These are phyloP conservation scores for Centropristis striata DNA, from an alignment of 2,113 vertebrate species.

Conservation along the genomic window DNA sequence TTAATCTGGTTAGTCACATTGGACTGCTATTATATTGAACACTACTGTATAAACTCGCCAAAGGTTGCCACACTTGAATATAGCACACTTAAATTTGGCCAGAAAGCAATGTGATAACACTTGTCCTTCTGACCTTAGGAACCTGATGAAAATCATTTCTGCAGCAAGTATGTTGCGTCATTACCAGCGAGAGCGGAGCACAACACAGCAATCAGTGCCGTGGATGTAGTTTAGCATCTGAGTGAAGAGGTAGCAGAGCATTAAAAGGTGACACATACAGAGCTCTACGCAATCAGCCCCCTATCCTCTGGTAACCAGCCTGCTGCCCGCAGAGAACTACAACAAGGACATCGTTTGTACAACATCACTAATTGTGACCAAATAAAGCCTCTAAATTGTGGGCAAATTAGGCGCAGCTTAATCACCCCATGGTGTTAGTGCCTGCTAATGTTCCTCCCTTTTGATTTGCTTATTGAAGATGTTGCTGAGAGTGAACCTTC, in stretches of 20 bases:
- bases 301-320: slow-evolving; percentile 32
- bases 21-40: too few relatives aligned
- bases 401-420: slow-evolving; percentile 69
- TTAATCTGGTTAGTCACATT: too few relatives aligned
- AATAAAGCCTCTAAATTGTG: slow-evolving; percentile 54
- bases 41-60: too few relatives aligned
- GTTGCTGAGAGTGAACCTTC: slow-evolving; percentile 50
- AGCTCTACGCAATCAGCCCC: slow-evolving; percentile 58
- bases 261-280: slow-evolving; percentile 30
- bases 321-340: slow-evolving; percentile 2
- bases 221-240: slow-evolving; percentile 28
- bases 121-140: slow-evolving; percentile 6
- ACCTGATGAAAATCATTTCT: slow-evolving; percentile 22
- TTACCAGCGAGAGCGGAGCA: slow-evolving; percentile 3
- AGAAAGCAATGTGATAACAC: background rate
- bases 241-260: slow-evolving; percentile 18
- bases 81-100: background rate
- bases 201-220: slow-evolving; percentile 49
- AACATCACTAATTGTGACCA: slow-evolving; percentile 52
- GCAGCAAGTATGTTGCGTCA: background rate
- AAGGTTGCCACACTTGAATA: too few relatives aligned
- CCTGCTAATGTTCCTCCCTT: slow-evolving; percentile 28
- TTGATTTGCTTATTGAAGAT: slow-evolving; percentile 65
- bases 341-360: slow-evolving; percentile 45
- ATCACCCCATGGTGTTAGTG: slow-evolving; percentile 65